A percentile compares a stretch with the other conserved stretches of the same genome.
phyloP scores from a whole-genome alignment of 2,888 invertebrate species.

The Pandemis cinnamomeana region DNA sequence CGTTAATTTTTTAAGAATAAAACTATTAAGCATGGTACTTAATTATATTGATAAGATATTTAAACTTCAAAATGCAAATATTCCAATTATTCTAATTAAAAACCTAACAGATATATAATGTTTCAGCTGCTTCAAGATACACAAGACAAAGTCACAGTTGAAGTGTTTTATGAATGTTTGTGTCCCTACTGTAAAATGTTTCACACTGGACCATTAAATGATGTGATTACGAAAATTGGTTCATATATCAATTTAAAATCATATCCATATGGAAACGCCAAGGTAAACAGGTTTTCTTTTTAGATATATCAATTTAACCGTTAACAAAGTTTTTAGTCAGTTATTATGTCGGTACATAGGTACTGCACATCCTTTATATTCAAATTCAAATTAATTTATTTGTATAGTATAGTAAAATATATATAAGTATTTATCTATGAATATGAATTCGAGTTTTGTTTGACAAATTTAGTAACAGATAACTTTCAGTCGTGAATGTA shows the following conservation, averaged over 20 bases:
- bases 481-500: too few relatives aligned
- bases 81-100: not conserved
- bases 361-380: too few relatives aligned
- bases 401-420: too few relatives aligned
- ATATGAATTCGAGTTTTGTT: too few relatives aligned
- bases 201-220: slow-evolving; percentile 41
- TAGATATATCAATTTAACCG: not conserved
- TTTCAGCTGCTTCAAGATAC: not conserved
- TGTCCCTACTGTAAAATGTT: slow-evolving; percentile 12
- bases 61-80: not conserved
- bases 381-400: too few relatives aligned
- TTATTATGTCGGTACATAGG: too few relatives aligned
- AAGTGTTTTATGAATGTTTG: slow-evolving; percentile 10
- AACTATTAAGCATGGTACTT: too few relatives aligned
- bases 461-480: too few relatives aligned
- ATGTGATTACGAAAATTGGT: slow-evolving; percentile 44
- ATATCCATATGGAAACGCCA: slow-evolving; percentile 21
- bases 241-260: slow-evolving; percentile 46
- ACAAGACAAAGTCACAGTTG: slow-evolving; percentile 1
- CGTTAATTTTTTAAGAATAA: too few relatives aligned
- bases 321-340: too few relatives aligned
- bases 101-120: not conserved
- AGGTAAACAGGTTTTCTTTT: slow-evolving; percentile 2
- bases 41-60: too few relatives aligned
- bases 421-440: too few relatives aligned